Percentiles rank a stretch among this genome's conserved stretches.
phyloP scores from a whole-genome alignment of 2,797 vertebrate species.

The Chanos chanos region DNA sequence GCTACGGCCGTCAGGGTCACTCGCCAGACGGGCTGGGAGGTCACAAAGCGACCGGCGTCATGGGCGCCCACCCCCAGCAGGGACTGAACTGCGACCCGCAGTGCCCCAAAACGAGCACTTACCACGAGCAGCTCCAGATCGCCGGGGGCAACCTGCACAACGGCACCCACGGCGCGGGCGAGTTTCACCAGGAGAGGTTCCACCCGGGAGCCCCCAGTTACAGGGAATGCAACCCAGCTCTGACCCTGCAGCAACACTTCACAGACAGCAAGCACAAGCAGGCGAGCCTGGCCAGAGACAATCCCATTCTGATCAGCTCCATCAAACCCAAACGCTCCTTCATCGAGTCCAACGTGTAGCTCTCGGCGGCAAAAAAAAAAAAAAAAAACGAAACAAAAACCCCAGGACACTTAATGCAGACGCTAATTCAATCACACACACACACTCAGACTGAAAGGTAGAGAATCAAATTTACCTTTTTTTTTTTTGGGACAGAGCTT shows the following conservation, averaged over 20 bases:
- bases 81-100: conserved; percentile 73
- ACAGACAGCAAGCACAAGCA: conserved; percentile 72
- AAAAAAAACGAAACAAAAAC: too few relatives aligned
- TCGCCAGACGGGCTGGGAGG: conserved; percentile 59
- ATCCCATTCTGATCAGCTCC: conserved; percentile 75
- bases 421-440: conserved; percentile 36
- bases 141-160: conserved; percentile 67
- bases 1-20: conserved; percentile 73
- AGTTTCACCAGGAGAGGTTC: conserved; percentile 28
- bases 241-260: conserved; percentile 63
- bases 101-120: conserved; percentile 62
- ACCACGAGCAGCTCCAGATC: conserved; percentile 63
- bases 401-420: conserved; percentile 17
- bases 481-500: neutral
- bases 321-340: conserved; percentile 95
- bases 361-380: too few relatives aligned
- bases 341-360: conserved; percentile 94
- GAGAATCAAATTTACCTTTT: neutral
- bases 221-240: conserved; percentile 61
- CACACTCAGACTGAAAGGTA: neutral
- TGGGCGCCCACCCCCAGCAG: conserved; percentile 65
- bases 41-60: conserved; percentile 56
- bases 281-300: conserved; percentile 73
- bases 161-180: conserved; percentile 57
- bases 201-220: conserved; percentile 4